phyloP scores from a whole-genome alignment of 2,797 vertebrate genomes.

The Gastrophryne carolinensis region DNA sequence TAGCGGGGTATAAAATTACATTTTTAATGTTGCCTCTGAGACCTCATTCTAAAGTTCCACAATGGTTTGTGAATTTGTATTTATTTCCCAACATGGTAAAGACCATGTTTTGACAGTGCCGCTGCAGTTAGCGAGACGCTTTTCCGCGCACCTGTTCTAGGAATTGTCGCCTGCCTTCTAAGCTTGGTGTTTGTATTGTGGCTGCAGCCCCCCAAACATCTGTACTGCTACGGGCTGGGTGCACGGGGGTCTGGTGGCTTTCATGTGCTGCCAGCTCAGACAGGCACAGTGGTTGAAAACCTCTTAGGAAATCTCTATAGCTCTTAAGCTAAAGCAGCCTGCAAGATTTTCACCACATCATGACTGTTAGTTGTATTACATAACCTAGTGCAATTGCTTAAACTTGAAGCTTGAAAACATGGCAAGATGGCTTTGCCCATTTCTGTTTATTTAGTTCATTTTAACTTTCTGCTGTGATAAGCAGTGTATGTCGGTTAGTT shows the following conservation, averaged over 20 bases:
- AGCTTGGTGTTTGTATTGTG: conserved; percentile 9
- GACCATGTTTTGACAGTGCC: not conserved
- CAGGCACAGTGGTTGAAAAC: conserved; percentile 23
- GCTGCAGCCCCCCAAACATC: conserved; percentile 34
- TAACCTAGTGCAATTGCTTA: conserved; percentile 8
- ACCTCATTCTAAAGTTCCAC: not conserved
- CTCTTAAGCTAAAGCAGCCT: conserved; percentile 14
- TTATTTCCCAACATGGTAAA: not conserved
- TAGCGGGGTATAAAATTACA: no score
- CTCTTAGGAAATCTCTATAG: conserved; percentile 40
- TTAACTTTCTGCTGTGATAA: not conserved
- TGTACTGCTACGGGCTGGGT: conserved; percentile 19
- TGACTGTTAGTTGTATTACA: conserved; percentile 15
- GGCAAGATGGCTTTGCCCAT: not conserved
- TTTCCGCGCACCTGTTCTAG: conserved; percentile 15
- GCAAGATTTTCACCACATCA: conserved; percentile 37
- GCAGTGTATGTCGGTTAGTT: not conserved
- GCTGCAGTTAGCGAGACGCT: not conserved
- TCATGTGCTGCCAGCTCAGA: conserved; percentile 36
- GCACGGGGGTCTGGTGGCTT: conserved; percentile 27
- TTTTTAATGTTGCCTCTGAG: no score
- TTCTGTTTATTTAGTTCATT: not conserved
- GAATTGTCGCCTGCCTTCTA: not conserved
- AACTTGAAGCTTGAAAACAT: not conserved
- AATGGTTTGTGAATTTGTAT: not conserved